Evolutionary conservation across 2,797 vertebrate genomes (phyloP).

Genomic region (Potorous gilbertii): DNA sequence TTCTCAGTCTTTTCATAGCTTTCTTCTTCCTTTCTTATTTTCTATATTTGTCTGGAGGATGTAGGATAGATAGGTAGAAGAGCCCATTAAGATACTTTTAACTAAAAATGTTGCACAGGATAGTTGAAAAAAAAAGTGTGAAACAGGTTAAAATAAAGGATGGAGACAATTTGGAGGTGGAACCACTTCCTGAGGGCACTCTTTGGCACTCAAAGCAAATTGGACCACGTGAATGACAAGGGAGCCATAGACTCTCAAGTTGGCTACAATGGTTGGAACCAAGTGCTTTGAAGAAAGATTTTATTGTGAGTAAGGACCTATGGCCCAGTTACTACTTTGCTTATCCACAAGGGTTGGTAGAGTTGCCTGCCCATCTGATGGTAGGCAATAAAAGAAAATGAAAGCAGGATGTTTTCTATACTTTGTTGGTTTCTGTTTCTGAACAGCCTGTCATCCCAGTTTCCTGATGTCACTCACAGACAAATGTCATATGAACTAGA

Average conservation of each 20-base stretch:
- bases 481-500: background rate
- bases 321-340: background rate
- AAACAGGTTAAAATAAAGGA: background rate
- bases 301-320: background rate
- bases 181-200: background rate
- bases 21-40: background rate
- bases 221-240: background rate
- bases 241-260: background rate
- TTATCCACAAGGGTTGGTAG: background rate
- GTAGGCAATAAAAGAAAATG: background rate
- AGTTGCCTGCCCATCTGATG: background rate
- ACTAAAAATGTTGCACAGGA: conserved; percentile 22
- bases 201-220: background rate
- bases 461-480: background rate
- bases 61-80: background rate
- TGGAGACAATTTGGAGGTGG: conserved; percentile 19
- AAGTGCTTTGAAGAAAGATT: background rate
- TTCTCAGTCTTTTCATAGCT: background rate
- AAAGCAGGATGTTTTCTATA: background rate
- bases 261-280: background rate
- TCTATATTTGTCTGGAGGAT: background rate
- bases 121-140: conserved; percentile 2
- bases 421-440: background rate
- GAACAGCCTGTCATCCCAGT: background rate
- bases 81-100: background rate